phyloP scores from a whole-genome alignment of 2,888 invertebrate species.

The Epistrophe eligans region DNA sequence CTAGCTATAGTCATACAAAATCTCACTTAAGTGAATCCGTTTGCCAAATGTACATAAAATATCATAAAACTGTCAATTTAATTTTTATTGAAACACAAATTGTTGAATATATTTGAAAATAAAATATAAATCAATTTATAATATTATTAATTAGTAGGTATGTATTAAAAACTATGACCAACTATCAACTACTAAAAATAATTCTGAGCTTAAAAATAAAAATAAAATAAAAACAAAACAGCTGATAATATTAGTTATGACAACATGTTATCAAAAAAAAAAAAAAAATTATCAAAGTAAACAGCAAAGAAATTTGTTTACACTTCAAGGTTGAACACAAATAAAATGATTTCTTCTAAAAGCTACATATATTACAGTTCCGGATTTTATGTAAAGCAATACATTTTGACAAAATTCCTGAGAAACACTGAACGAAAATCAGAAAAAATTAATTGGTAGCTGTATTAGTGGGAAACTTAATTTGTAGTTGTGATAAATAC shows the following conservation, averaged over 20 bases:
- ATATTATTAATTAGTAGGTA: neutral
- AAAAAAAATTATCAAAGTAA: slow-evolving; percentile 27
- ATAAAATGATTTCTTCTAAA: slow-evolving; percentile 16
- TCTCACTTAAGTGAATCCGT: too few species aligned
- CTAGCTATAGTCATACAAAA: too few species aligned
- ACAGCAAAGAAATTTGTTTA: slow-evolving; percentile 51
- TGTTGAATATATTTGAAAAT: too few species aligned
- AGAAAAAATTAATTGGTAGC: too few species aligned
- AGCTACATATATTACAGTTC: neutral
- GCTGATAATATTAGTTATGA: slow-evolving; percentile 34
- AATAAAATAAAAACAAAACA: slow-evolving; percentile 35
- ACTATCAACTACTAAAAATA: slow-evolving; percentile 20
- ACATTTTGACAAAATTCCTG: neutral
- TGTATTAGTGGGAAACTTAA: too few species aligned
- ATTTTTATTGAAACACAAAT: too few species aligned
- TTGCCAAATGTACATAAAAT: too few species aligned
- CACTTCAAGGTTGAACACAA: slow-evolving; percentile 58
- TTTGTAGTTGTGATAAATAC: too few species aligned
- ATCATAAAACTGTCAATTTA: too few species aligned
- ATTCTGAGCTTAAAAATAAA: neutral
- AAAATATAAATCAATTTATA: neutral
- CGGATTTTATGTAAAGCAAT: neutral
- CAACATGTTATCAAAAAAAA: slow-evolving; percentile 23
- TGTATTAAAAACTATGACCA: neutral
- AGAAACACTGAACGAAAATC: too few species aligned